phyloP scores from a whole-genome alignment of 2,888 invertebrate genomes.

The Tenthredo notha region DNA sequence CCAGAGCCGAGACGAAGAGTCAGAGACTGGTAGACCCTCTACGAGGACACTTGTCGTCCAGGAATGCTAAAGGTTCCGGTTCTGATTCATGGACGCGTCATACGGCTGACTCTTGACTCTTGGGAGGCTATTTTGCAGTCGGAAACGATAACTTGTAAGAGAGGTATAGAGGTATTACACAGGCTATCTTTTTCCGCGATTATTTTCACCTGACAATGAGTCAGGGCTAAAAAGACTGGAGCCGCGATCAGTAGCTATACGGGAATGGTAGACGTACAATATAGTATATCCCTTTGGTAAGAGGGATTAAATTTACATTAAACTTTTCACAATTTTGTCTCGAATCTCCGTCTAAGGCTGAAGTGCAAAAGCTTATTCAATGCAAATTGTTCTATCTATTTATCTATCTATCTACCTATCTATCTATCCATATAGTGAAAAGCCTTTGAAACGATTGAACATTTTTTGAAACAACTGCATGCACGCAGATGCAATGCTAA shows the following conservation, averaged over 20 bases:
- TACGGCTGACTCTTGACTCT: slow-evolving; percentile 55
- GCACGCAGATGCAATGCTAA: slow-evolving; percentile 50
- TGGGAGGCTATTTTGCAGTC: slow-evolving; percentile 48
- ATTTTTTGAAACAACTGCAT: slow-evolving; percentile 19
- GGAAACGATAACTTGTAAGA: slow-evolving; percentile 33
- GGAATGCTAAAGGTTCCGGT: slow-evolving; percentile 74
- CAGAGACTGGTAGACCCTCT: slow-evolving; percentile 23
- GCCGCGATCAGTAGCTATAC: background rate
- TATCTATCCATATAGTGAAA: slow-evolving; percentile 34
- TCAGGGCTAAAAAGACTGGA: background rate
- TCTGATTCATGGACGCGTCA: slow-evolving; percentile 74
- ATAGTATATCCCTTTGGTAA: background rate
- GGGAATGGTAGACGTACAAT: background rate
- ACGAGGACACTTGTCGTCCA: slow-evolving; percentile 56
- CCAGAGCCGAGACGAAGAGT: slow-evolving; percentile 29
- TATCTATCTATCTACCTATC: slow-evolving; percentile 25
- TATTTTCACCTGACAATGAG: slow-evolving; percentile 42
- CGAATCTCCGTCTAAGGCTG: background rate
- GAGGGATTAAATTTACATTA: slow-evolving; percentile 38
- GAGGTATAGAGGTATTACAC: background rate
- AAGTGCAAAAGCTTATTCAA: slow-evolving; percentile 26
- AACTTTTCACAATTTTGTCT: slow-evolving; percentile 47
- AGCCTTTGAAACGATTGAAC: slow-evolving; percentile 44
- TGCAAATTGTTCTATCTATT: slow-evolving; percentile 43
- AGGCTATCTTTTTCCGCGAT: background rate